Evolutionary conservation across 1,140 invertebrate species (phyloP).

Genomic region (Anadara kagoshimensis): DNA sequence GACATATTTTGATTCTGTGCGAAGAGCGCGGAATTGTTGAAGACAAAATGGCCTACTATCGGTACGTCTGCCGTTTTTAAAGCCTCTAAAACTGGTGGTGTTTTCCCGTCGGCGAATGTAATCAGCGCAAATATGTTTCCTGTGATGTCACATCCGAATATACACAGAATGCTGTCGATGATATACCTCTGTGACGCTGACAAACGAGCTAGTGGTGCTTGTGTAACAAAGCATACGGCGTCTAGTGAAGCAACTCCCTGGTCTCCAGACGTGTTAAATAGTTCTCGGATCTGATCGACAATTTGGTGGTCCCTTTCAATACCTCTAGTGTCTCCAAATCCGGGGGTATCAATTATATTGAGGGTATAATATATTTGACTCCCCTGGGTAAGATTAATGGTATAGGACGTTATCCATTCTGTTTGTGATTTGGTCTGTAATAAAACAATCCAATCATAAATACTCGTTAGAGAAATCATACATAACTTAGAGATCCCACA

Average conservation of each 20-base stretch:
- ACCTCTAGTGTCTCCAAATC: constrained; percentile 51
- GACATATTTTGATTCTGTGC: constrained; percentile 6
- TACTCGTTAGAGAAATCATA: too few relatives aligned
- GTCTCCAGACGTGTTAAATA: constrained; percentile 32
- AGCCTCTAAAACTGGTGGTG: constrained; percentile 42
- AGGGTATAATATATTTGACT: constrained; percentile 13
- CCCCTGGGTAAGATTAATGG: constrained; percentile 17
- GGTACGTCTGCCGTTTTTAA: constrained; percentile 36
- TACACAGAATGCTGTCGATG: constrained; percentile 47
- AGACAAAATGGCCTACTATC: constrained; percentile 28
- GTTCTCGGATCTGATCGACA: constrained; percentile 45
- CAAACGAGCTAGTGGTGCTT: constrained; percentile 38
- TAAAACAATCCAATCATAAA: background rate
- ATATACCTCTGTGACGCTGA: constrained; percentile 47
- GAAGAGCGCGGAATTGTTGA: constrained; percentile 48
- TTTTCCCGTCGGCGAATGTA: constrained; percentile 52
- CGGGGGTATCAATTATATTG: constrained; percentile 31
- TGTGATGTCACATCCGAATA: constrained; percentile 57
- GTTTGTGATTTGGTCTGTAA: constrained; percentile 45
- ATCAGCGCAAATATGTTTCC: constrained; percentile 51
- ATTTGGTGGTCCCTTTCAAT: constrained; percentile 44
- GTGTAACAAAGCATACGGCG: constrained; percentile 41
- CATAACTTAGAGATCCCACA: too few relatives aligned
- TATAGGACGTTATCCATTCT: constrained; percentile 47
- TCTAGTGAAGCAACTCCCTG: constrained; percentile 48